Conservation (phyloP, 2,888 invertebrate species). For the Crioceris asparagi region DNA sequence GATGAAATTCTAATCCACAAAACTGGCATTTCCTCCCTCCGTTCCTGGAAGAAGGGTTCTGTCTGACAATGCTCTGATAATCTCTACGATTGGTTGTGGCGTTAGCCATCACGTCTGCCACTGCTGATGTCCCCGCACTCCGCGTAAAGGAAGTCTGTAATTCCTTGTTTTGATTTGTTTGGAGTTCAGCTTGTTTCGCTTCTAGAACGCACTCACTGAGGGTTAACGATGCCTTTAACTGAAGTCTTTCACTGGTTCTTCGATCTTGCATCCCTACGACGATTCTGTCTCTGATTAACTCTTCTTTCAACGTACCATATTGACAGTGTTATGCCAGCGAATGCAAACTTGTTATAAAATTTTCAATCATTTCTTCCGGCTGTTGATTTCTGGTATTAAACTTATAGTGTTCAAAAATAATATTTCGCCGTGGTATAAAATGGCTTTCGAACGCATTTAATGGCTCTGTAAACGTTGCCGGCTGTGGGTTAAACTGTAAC, state of each 20-base stretch:
- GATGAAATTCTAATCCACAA: slow-evolving; percentile 7
- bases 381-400: slow-evolving; percentile 6
- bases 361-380: slow-evolving; percentile 4
- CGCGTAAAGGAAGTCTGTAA: background rate
- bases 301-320: slow-evolving; percentile 15
- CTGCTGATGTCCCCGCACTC: no score
- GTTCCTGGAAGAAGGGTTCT: background rate
- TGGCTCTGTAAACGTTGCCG: slow-evolving; percentile 1
- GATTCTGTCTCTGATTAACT: slow-evolving; percentile 24
- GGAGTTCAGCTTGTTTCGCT: slow-evolving; percentile 13
- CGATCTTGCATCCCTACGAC: slow-evolving; percentile 21
- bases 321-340: slow-evolving; percentile 9
- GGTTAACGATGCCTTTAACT: slow-evolving; percentile 5
- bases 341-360: slow-evolving; percentile 7
- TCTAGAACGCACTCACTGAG: slow-evolving; percentile 6
- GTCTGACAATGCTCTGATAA: background rate
- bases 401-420: slow-evolving; percentile 7
- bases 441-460: slow-evolving; percentile 1
- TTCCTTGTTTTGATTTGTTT: slow-evolving; percentile 9
- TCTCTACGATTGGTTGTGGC: background rate
- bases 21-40: no score
- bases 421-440: slow-evolving; percentile 6
- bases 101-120: no score
- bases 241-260: slow-evolving; percentile 19
- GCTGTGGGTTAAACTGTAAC: background rate